Evolutionary conservation across 2,797 vertebrate species (phyloP), one percentile per base, ranked within the genome.

Genomic region (Tadarida brasiliensis): DNA sequence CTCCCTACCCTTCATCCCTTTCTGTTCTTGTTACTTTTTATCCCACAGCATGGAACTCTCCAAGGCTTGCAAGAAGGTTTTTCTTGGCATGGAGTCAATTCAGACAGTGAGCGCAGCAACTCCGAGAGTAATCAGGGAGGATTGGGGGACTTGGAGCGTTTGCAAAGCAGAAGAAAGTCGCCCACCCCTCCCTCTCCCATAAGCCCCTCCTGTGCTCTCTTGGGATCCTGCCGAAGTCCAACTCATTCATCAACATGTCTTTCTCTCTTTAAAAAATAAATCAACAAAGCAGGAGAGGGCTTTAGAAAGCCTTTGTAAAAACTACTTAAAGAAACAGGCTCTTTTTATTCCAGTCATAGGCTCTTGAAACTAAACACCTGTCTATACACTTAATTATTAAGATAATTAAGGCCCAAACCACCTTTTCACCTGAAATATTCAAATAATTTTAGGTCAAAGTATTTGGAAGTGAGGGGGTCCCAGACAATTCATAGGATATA

Each of bases 171-270:
- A 92, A 88, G 94, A 84, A 96, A 90, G 26, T 71, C 24, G 4
- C 61, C 51, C 30, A 54, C 1, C 0, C 49, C 80, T 65, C 30
- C 57, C 44, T 15, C 7, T 33, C 82, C 87, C 81, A 80, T 7
- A 94, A 96, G 33, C 89, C 88, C 35, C 87, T 96, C 71, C 33
- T 8, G 0, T 78, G 54, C 49, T 93, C 92, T 30, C 57, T 14
- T 57, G 80, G 56, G 59, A 76, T 11, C 33, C 56, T 68, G 12
- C 35, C 71, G 86, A 47, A 11, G 5, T 56, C 63, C 87, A 94
- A 93, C 94, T 97, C 94, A 97, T 97, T 95, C 95, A 97, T 97
- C 94, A 93, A 92, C 47, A 76, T 87, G 87, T 96, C 92, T 92
- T 83, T 94, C 35, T 93, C 57, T 93, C 91, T 96, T 96, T 80